These are phyloP conservation scores for Rhynchophorus ferrugineus DNA, from an alignment of 1,140 invertebrate species.

Conservation along the genomic window DNA sequence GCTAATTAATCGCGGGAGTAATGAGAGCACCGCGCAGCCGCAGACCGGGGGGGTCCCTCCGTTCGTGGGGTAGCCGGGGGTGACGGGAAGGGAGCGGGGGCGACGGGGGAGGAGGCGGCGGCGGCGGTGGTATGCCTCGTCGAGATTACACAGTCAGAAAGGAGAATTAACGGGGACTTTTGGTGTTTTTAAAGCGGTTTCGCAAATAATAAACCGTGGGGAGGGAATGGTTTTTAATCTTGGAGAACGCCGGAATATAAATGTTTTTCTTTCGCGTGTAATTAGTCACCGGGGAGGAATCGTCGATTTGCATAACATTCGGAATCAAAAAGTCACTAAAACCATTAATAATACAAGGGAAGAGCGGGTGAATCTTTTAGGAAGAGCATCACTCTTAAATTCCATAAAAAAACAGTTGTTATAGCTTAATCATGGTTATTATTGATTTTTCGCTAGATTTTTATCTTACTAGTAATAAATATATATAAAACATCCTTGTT, in stretches of 20 bases:
- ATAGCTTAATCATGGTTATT: too few relatives aligned
- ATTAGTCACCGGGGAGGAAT: too few relatives aligned
- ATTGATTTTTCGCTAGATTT: too few relatives aligned
- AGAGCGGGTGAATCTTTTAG: too few relatives aligned
- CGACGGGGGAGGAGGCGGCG: background rate
- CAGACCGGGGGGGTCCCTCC: constrained; percentile 6
- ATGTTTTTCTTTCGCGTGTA: too few relatives aligned
- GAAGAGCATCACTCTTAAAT: too few relatives aligned
- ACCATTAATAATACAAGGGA: background rate
- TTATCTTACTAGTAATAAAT: too few relatives aligned
- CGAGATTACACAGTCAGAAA: constrained; percentile 33
- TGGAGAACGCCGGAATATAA: too few relatives aligned
- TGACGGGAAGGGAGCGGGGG: constrained; percentile 8
- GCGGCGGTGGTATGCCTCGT: background rate
- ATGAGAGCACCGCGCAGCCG: constrained; percentile 41
- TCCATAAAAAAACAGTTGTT: too few relatives aligned
- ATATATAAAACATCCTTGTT: too few relatives aligned
- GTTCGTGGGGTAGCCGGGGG: constrained; percentile 17
- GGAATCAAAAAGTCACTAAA: background rate
- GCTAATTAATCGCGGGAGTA: constrained; percentile 44
- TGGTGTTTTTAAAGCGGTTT: background rate
- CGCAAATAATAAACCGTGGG: background rate
- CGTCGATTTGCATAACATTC: too few relatives aligned
- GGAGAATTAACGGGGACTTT: background rate
- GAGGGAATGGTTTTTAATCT: too few relatives aligned